Percentiles rank a stretch among this genome's conserved stretches.
Conservation (phyloP, 2,113 vertebrate genomes). For the Haemorhous mexicanus region DNA sequence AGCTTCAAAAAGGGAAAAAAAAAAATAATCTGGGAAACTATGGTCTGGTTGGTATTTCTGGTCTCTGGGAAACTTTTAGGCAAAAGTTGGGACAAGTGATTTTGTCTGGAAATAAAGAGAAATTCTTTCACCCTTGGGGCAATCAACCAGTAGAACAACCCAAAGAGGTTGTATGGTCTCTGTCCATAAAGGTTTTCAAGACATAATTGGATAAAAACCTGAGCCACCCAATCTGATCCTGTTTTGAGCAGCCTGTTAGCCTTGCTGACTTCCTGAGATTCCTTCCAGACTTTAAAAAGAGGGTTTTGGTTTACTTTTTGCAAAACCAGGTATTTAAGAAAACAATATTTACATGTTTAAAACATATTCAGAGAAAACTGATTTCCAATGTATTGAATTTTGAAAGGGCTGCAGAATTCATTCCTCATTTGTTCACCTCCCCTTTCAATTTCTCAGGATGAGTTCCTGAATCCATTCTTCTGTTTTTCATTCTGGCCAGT, state of each 20-base stretch:
- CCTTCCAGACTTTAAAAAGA: not conserved
- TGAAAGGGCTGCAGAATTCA: not conserved
- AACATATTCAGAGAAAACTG: not conserved
- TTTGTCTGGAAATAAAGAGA: not conserved
- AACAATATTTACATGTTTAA: not conserved
- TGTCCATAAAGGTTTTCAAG: not conserved
- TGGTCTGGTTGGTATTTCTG: not conserved
- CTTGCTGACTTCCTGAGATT: not conserved
- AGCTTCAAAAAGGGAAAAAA: not conserved
- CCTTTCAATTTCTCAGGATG: not conserved
- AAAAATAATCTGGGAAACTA: not conserved
- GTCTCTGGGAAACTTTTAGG: not conserved
- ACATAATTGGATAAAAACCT: not conserved
- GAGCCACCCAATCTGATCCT: not conserved
- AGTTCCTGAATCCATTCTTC: not conserved
- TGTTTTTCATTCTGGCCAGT: not conserved
- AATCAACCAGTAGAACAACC: rapidly evolving
- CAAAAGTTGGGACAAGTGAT: not conserved
- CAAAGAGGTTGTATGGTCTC: not conserved
- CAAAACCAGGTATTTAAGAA: not conserved
- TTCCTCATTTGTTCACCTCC: not conserved
- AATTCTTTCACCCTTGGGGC: not conserved
- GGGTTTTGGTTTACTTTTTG: not conserved
- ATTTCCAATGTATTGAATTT: not conserved
- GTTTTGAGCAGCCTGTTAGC: not conserved